A percentile compares a stretch with the other conserved stretches of the same genome.
Conservation (phyloP, 2,888 invertebrate species). For the Callosobruchus maculatus region DNA sequence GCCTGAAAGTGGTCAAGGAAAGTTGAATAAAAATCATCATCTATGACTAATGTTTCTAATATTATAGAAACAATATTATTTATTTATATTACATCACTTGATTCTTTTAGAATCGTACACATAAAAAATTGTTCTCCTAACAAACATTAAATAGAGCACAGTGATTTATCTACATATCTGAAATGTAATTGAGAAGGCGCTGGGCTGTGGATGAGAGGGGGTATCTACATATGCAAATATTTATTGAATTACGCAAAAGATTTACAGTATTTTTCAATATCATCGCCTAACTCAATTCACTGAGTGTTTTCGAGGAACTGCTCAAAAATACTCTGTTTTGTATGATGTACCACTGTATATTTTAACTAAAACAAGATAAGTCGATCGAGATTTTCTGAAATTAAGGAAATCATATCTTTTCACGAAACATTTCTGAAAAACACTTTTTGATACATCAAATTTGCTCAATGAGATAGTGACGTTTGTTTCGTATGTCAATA, state of each 20-base stretch:
- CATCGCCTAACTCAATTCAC: conserved; percentile 32
- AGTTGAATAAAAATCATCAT: conserved; percentile 14
- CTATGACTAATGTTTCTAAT: conserved; percentile 51
- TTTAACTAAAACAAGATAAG: too few relatives aligned
- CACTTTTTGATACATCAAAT: too few relatives aligned
- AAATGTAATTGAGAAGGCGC: conserved; percentile 40
- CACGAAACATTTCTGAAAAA: too few relatives aligned
- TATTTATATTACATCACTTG: conserved; percentile 51
- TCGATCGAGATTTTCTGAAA: too few relatives aligned
- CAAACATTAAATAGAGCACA: conserved; percentile 49
- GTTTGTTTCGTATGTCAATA: too few relatives aligned
- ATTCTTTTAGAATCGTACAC: conserved; percentile 50
- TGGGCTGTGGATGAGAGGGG: conserved; percentile 2
- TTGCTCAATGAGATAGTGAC: too few relatives aligned
- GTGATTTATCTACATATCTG: conserved; percentile 46
- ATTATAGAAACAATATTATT: conserved; percentile 51
- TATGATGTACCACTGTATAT: not conserved
- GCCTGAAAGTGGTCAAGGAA: not conserved
- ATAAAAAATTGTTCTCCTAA: conserved; percentile 51
- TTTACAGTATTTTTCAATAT: conserved; percentile 10
- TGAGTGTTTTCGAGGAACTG: not conserved
- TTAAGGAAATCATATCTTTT: too few relatives aligned
- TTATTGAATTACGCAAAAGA: not conserved
- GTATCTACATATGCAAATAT: conserved; percentile 43
- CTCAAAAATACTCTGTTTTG: not conserved